phyloP scores from a whole-genome alignment of 1,140 invertebrate species.

The Bombus cullumanus region DNA sequence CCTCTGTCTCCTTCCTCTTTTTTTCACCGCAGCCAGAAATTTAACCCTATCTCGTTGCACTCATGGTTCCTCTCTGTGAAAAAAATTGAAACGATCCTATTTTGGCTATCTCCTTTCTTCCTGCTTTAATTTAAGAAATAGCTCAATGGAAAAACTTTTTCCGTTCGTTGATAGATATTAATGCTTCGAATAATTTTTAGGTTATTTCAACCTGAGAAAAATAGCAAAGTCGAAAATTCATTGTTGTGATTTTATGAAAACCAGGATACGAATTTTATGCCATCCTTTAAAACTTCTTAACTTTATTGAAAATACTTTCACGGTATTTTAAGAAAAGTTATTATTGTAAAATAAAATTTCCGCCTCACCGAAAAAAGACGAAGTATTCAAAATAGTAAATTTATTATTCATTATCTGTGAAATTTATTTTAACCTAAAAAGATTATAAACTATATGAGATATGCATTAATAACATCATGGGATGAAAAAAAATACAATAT shows the following conservation, averaged over 20 bases:
- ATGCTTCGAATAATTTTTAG: neutral
- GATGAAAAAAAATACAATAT: neutral
- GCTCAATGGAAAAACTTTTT: neutral
- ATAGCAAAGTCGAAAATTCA: too few relatives aligned
- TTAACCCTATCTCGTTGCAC: neutral
- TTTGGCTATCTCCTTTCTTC: neutral
- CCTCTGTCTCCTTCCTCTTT: neutral
- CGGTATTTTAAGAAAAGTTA: too few relatives aligned
- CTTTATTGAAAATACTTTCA: neutral
- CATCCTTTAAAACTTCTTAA: neutral
- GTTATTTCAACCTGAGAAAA: neutral
- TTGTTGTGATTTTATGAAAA: too few relatives aligned
- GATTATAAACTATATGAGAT: too few relatives aligned
- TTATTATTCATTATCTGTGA: neutral
- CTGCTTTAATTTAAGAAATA: neutral
- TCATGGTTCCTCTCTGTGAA: neutral
- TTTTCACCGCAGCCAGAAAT: neutral
- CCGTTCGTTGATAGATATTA: neutral
- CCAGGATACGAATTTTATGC: neutral
- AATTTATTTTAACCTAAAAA: neutral
- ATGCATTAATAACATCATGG: neutral
- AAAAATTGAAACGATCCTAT: neutral
- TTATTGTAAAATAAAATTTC: neutral
- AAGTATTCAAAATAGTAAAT: neutral
- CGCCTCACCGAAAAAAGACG: neutral